Base-by-base conservation (phyloP, 2,113 vertebrate species). In the Cochlearius cochlearius region DNA sequence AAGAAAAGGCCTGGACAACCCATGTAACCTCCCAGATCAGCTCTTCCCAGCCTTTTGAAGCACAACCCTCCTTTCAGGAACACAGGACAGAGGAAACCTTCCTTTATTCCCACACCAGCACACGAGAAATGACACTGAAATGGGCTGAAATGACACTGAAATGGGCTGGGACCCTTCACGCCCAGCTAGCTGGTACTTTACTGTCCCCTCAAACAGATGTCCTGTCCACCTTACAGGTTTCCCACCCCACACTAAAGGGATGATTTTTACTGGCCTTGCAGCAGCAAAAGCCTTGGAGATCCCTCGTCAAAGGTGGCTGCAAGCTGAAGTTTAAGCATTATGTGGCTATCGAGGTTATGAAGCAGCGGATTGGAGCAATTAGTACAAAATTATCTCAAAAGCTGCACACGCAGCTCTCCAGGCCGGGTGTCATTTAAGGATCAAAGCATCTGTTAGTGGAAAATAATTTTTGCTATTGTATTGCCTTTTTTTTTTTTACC, bases 361-460 rank as follows among this genome's bases (percentile, higher is more conserved):
- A 92, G 52, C 47, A 94, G 29, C 23, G 29, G 30, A 22, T 9
- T 92, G 26, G 59, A 75, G 64, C 43, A 91, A 60, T 78, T 85
- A 60, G 41, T 69, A 86, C 36, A 90, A 85, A 91, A 85, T 49
- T 0, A 49, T 83, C 36, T 62, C 45, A 56, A 76, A 91, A 90
- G 58, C 66, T 79, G 50, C 55, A 36, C 63, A 59, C 62, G 64
- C 79, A 86, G 86, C 53, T 86, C 43, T 39, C 13, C 13, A 30
- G 69, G 53, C 68, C 94, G 85, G 94, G 92, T 93, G 71, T 89
- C 74, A 83, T 93, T 92, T 81, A 63, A 93, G 95, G 94, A 95
- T 90, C 81, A 85, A 94, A 92, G 53, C 92, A 95, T 97, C 92
- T 96, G 85, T 55, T 89, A 32, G 36, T 59, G 52, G 43, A 49